Base-by-base conservation (phyloP, 2,888 invertebrate species). In the Caenorhabditis virilis region DNA sequence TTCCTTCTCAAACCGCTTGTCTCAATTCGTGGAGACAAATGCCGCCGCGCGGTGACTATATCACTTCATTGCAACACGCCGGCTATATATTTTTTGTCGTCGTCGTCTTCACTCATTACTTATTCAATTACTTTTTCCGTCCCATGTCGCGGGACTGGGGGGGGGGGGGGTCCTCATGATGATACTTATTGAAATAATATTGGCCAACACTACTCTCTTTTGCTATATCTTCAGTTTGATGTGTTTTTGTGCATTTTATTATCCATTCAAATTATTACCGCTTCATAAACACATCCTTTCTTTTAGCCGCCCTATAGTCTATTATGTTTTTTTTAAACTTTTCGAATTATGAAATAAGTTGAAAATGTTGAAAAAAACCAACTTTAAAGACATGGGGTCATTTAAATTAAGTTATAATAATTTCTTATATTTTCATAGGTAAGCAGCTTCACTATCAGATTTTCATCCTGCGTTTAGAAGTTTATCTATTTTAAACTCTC, bases 121-220 rank as follows among this genome's bases (percentile, higher is more conserved):
- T 64, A 64, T 64, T 64, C 64, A 64, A 64, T 64, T 64, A 64
- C 64, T 64, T 42, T 23, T 39, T 16, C 39, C 7, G 39, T 16
- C 39, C 13, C 23, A 20, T 22, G n/a, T 38, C n/a, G n/a, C n/a
- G n/a, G n/a, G n/a, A n/a, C n/a, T n/a, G n/a, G n/a, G n/a, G n/a
- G n/a, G n/a, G n/a, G n/a, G n/a, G n/a, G 38, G 38, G 9, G 25
- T 20, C 25, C n/a, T 42, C 20, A 45, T 45, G 16, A 57, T 57
- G 53, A 58, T 54, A 64, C 54, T 54, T 47, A 57, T 63, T 63
- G 57, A 18, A 38, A 38, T 36, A 57, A 57, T 56, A 56, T 42
- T 39, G 52, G 27, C 22, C 27, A 36, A 18, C 16, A 35, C 30
- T n/a, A n/a, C 30, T 15, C 7, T n/a, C 23, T 1, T 30, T 36